Evolutionary conservation across 2,888 invertebrate species (phyloP), one percentile per base, ranked within the genome.

Genomic region (Ichneumon xanthorius): DNA sequence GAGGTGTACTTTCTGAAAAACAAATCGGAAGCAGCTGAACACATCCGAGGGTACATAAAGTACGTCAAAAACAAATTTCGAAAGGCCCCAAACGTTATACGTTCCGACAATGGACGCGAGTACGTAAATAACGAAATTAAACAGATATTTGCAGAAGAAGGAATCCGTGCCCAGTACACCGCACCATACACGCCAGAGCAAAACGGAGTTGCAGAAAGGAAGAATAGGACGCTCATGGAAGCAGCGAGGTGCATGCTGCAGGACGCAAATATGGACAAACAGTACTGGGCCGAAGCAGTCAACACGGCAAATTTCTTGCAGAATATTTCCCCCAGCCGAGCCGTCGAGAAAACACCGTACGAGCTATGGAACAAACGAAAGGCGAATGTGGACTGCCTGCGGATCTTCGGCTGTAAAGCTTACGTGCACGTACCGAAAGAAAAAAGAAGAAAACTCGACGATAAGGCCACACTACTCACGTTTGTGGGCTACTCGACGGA

Each of bases 381-480:
- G 58, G 84, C 89, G 0, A 67, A 86, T 65, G 72, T 87, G 4
- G 2, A 72, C 6, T 76, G 88, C 75, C 37, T 88, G 14, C 76
- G 70, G 2, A 63, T 87, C n/a, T 90, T 90, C 80, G 90, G 88
- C 0, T 73, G 80, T 45, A 48, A 70, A 0, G 85, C 58, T 1
- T 85, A 83, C 16, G 82, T 75, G 9, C 85, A 80, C n/a, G 50
- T 87, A 6, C 85, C 82, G 5, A 84, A 86, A 14, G 84, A 88
- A 53, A 55, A 83, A 26, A 45, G 86, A 63, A 67, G 53, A 19
- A 88, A 87, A 30, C 30, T 86, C 6, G 87, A 87, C 14, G 67
- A 72, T 22, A 88, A 87, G 67, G 84, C 87, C 1, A 19, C 33
- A 26, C 9, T 73, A 40, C 40, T 78, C 19, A 84, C 26, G 0